Evolutionary conservation across 2,888 invertebrate species (phyloP).

Genomic region (Lycophotia porphyrea): DNA sequence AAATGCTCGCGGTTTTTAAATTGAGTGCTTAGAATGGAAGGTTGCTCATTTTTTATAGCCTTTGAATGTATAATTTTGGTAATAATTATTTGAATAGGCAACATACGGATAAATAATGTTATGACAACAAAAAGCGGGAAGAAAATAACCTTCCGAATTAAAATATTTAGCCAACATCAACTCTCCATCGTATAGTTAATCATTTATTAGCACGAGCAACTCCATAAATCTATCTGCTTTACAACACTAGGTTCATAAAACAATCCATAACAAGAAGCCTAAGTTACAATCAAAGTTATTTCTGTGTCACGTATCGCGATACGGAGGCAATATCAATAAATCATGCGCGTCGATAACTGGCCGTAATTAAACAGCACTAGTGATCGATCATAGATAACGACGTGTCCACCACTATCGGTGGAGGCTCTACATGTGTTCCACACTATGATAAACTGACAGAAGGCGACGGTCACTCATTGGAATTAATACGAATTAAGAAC

Average conservation of each 20-base stretch:
- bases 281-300: conserved; percentile 60
- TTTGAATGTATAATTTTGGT: conserved; percentile 42
- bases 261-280: conserved; percentile 57
- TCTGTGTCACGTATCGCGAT: conserved; percentile 75
- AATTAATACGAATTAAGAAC: neutral
- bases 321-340: conserved; percentile 87
- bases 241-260: conserved; percentile 60
- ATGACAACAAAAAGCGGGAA: conserved; percentile 27
- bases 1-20: conserved; percentile 43
- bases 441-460: conserved; percentile 53
- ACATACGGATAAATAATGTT: conserved; percentile 25
- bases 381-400: conserved; percentile 83
- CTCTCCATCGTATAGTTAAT: conserved; percentile 24
- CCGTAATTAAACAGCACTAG: conserved; percentile 83
- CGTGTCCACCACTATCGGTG: conserved; percentile 61
- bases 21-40: conserved; percentile 14
- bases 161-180: conserved; percentile 18
- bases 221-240: conserved; percentile 32
- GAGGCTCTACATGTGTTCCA: conserved; percentile 61
- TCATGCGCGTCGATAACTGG: conserved; percentile 82
- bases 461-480: conserved; percentile 25
- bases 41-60: conserved; percentile 33
- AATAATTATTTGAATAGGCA: conserved; percentile 46
- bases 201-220: conserved; percentile 6
- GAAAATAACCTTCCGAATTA: conserved; percentile 25